These are phyloP conservation scores for Dusona sp. DNA, from an alignment of 2,888 invertebrate genomes.

Conservation along the genomic window DNA sequence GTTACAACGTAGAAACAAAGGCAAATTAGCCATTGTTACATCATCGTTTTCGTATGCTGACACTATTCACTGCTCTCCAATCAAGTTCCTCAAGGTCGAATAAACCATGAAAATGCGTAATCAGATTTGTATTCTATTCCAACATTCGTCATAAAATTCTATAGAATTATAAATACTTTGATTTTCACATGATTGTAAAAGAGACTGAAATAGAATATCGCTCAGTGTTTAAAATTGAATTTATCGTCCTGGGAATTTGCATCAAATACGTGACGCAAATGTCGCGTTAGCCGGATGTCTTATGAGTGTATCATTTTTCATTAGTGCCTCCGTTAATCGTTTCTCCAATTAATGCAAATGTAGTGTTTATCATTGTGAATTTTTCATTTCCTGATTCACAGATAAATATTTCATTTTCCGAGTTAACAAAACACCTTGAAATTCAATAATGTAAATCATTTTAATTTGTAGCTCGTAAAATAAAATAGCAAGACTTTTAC, in stretches of 20 bases:
- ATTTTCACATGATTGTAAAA: neutral
- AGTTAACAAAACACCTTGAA: neutral
- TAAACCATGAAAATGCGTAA: slow-evolving; percentile 21
- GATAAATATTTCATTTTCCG: neutral
- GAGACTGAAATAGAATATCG: neutral
- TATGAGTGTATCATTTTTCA: slow-evolving; percentile 9
- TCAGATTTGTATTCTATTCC: neutral
- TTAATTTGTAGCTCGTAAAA: neutral
- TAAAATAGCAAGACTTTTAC: neutral
- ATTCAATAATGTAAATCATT: neutral
- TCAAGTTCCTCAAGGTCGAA: slow-evolving; percentile 7
- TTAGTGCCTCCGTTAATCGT: neutral
- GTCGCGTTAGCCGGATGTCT: neutral
- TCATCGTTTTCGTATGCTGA: slow-evolving; percentile 1
- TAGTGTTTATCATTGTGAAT: neutral
- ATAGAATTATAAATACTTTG: neutral
- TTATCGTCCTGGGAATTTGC: slow-evolving; percentile 19
- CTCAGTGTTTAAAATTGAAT: slow-evolving; percentile 1
- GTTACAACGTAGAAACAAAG: neutral
- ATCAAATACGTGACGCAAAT: slow-evolving; percentile 18
- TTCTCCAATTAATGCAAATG: neutral
- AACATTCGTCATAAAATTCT: neutral
- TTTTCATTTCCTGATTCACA: neutral
- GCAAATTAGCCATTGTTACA: slow-evolving; percentile 19
- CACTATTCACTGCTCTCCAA: neutral